These are phyloP conservation scores for Limnephilus auricula DNA, from an alignment of 2,888 invertebrate species.

Conservation along the genomic window DNA sequence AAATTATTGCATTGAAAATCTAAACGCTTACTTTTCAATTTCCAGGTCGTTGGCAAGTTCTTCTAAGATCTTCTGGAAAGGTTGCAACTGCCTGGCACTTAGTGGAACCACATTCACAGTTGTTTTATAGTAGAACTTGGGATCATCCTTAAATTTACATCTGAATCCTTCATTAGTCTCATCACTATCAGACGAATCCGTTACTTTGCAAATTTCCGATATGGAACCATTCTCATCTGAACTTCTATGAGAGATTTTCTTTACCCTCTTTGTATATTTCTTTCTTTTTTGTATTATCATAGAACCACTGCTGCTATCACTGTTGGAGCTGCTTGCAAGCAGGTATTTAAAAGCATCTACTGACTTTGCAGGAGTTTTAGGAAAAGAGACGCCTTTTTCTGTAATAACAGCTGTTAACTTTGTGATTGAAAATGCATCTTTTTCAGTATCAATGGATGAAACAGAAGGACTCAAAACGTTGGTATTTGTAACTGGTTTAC, in stretches of 20 bases:
- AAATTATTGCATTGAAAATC: not conserved
- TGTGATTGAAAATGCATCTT: not conserved
- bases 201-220: not conserved
- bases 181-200: not conserved
- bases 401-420: not conserved
- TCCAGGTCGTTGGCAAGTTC: conserved; percentile 39
- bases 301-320: not conserved
- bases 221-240: not conserved
- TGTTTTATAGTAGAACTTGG: conserved; percentile 27
- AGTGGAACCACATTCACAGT: conserved; percentile 17
- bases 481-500: not conserved
- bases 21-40: conserved; percentile 52
- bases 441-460: not conserved
- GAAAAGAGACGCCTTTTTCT: not conserved
- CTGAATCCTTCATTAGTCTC: conserved; percentile 24
- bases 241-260: conserved; percentile 21
- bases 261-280: conserved; percentile 19
- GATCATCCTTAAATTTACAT: conserved; percentile 44
- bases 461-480: not conserved
- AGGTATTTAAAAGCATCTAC: conserved; percentile 47
- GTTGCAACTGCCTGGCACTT: conserved; percentile 5
- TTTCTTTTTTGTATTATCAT: conserved; percentile 11
- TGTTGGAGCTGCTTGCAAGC: conserved; percentile 50
- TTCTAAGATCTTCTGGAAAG: conserved; percentile 12
- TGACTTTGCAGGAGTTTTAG: not conserved